A percentile compares a stretch with the other conserved stretches of the same genome.
Conservation (phyloP, 2,888 invertebrate genomes). For the Clitarchus hookeri region DNA sequence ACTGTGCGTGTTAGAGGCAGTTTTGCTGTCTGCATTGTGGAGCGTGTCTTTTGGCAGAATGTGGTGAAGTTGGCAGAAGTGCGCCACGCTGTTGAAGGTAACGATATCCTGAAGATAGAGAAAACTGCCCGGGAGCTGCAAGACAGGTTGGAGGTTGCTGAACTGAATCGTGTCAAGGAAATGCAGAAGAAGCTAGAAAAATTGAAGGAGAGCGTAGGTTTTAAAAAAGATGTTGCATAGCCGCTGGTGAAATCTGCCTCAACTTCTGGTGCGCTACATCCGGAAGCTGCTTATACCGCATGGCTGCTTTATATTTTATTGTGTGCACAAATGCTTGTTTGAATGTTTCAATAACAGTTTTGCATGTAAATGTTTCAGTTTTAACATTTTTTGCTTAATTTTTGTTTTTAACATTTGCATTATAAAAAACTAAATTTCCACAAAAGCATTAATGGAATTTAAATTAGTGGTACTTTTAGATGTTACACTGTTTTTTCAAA, state of each 20-base stretch:
- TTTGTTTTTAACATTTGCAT: background rate
- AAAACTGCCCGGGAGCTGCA: slow-evolving; percentile 57
- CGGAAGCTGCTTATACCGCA: background rate
- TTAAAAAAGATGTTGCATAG: slow-evolving; percentile 35
- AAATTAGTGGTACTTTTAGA: too few species aligned
- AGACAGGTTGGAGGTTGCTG: slow-evolving; percentile 78
- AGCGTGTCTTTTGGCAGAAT: slow-evolving; percentile 55
- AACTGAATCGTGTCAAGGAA: slow-evolving; percentile 83
- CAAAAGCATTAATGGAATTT: too few species aligned
- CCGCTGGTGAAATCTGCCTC: background rate
- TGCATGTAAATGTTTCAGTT: background rate
- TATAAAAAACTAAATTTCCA: background rate
- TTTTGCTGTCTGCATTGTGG: background rate
- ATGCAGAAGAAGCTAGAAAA: slow-evolving; percentile 83
- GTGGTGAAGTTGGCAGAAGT: slow-evolving; percentile 71
- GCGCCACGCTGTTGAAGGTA: slow-evolving; percentile 65
- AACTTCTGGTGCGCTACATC: background rate
- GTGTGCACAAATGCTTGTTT: background rate
- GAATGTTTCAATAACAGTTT: background rate
- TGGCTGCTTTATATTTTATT: background rate
- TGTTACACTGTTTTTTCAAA: too few species aligned
- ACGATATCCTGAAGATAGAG: slow-evolving; percentile 60
- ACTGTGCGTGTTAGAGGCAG: slow-evolving; percentile 24
- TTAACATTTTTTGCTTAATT: background rate
- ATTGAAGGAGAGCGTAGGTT: slow-evolving; percentile 81